Evolutionary conservation across 1,140 invertebrate species (phyloP).

Genomic region (Lucilia sericata): DNA sequence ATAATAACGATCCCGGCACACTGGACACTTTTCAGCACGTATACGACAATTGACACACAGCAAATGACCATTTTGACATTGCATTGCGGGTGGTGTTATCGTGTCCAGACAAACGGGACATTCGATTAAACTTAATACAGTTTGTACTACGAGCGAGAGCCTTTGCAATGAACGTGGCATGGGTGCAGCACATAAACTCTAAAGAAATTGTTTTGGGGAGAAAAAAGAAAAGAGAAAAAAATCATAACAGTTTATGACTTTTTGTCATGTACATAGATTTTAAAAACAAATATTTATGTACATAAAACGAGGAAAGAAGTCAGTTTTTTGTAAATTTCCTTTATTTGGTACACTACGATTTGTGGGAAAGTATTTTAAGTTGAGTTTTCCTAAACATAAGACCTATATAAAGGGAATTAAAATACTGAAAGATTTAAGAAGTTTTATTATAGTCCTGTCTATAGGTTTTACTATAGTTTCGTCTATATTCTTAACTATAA

Average conservation of each 20-base stretch:
- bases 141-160: constrained; percentile 69
- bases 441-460: no score
- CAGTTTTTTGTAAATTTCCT: not conserved
- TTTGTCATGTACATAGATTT: constrained; percentile 15
- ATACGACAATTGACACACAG: constrained; percentile 74
- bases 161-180: constrained; percentile 70
- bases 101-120: constrained; percentile 75
- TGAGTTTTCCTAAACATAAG: no score
- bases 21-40: constrained; percentile 73
- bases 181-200: constrained; percentile 70
- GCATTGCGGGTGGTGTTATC: constrained; percentile 73
- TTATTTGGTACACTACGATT: not conserved
- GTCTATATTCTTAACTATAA: no score
- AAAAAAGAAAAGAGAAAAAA: not conserved
- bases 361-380: no score
- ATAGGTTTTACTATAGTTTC: no score
- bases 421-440: no score
- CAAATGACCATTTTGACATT: constrained; percentile 77
- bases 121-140: constrained; percentile 72
- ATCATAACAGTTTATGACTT: constrained; percentile 9
- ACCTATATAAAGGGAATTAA: no score
- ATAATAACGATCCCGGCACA: constrained; percentile 71
- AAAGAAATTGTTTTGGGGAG: not conserved
- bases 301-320: not conserved
- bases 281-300: not conserved